Percentiles rank a stretch among this genome's conserved stretches.
Evolutionary conservation across 2,797 vertebrate genomes (phyloP).

Genomic region (Xiphophorus birchmanni): DNA sequence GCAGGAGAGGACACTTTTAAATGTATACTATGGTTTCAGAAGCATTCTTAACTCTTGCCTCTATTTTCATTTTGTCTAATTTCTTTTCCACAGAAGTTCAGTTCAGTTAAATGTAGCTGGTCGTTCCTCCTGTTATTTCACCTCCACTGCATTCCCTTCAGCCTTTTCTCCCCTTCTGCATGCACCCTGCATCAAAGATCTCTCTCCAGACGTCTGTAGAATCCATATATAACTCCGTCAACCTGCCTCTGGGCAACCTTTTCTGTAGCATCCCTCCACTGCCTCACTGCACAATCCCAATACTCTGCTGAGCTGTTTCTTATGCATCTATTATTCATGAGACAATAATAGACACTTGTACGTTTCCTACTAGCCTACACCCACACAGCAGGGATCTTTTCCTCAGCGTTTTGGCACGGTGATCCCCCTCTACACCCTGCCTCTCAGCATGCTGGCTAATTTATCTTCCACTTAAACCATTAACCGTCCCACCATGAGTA

Average conservation of each 20-base stretch:
- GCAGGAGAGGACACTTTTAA: neutral
- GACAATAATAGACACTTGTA: slow-evolving; percentile 65
- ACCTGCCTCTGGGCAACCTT: slow-evolving; percentile 44
- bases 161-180: neutral
- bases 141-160: neutral
- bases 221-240: slow-evolving; percentile 35
- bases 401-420: slow-evolving; percentile 46
- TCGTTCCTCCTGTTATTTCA: neutral
- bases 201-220: slow-evolving; percentile 16
- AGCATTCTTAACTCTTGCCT: slow-evolving; percentile 7
- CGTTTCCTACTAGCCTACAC: slow-evolving; percentile 49
- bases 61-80: slow-evolving; percentile 9
- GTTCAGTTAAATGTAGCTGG: slow-evolving; percentile 4
- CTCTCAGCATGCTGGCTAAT: slow-evolving; percentile 47
- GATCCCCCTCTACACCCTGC: slow-evolving; percentile 10
- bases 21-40: neutral
- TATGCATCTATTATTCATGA: slow-evolving; percentile 73
- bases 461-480: slow-evolving; percentile 65
- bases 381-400: slow-evolving; percentile 54
- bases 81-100: neutral
- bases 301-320: slow-evolving; percentile 67
- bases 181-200: neutral
- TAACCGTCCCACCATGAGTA: slow-evolving; percentile 50
- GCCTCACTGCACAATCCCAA: slow-evolving; percentile 50
- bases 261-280: slow-evolving; percentile 20